Conservation (phyloP, 2,797 vertebrate species). For the Margarornis squamiger region DNA sequence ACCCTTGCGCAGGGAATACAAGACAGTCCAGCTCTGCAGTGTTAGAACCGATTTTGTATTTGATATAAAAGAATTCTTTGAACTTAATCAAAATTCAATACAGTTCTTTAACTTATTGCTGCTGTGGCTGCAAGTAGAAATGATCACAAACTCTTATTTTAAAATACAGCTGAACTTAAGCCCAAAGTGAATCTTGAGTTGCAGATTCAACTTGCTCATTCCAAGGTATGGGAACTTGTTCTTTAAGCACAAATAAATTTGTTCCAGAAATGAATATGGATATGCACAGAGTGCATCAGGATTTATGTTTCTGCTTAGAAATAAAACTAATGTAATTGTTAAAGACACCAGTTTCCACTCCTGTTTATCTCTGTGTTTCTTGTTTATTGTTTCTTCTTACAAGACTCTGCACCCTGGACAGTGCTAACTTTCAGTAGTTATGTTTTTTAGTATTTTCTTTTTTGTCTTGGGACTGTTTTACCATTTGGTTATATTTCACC, state of each 20-base stretch:
- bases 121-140: not conserved
- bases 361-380: not conserved
- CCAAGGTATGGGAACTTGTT: not conserved
- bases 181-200: not conserved
- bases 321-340: not conserved
- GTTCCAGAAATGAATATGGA: not conserved
- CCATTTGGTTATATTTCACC: not conserved
- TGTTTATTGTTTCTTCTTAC: not conserved
- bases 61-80: not conserved
- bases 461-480: not conserved
- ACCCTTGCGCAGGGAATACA: not conserved
- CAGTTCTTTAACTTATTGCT: not conserved
- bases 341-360: not conserved
- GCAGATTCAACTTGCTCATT: not conserved
- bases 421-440: not conserved
- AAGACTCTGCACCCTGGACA: not conserved
- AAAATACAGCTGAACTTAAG: not conserved
- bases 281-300: not conserved
- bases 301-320: conserved; percentile 20
- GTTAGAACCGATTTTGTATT: not conserved
- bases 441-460: not conserved
- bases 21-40: not conserved
- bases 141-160: not conserved
- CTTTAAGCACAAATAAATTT: conserved; percentile 4
- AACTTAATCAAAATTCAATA: not conserved